Conservation (phyloP, 2,113 vertebrate genomes). For the Indri indri region DNA sequence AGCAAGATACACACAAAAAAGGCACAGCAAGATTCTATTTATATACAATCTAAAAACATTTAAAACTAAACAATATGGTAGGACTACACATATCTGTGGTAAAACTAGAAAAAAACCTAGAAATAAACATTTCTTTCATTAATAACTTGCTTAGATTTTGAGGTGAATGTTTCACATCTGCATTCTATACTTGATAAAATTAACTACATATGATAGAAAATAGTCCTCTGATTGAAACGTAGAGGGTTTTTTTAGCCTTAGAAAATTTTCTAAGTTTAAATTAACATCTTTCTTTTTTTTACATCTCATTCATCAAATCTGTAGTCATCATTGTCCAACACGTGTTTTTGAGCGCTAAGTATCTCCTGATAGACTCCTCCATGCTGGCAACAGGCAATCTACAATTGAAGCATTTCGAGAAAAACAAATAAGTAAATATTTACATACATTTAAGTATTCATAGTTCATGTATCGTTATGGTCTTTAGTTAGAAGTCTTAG, state of each 20-base stretch:
- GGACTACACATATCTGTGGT: not conserved
- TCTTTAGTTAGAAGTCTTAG: not conserved
- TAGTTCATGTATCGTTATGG: not conserved
- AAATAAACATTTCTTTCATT: not conserved
- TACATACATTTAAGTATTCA: not conserved
- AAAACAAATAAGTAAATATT: not conserved
- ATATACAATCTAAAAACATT: not conserved
- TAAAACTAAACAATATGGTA: not conserved
- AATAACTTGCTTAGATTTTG: not conserved
- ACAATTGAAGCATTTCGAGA: not conserved
- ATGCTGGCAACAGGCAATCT: conserved; percentile 82
- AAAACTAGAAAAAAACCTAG: not conserved
- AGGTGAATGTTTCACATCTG: not conserved
- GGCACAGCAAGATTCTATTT: not conserved
- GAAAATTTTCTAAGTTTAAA: not conserved
- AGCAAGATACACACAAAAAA: not conserved
- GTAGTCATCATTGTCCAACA: conserved; percentile 81
- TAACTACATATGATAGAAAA: not conserved
- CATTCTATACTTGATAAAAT: not conserved
- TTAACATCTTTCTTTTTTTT: not conserved
- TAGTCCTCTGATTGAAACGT: not conserved
- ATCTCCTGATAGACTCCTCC: conserved; percentile 81
- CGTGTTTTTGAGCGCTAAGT: conserved; percentile 81
- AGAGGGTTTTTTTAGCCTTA: not conserved
- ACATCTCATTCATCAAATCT: conserved; percentile 38